Conservation (phyloP, 53 echinoderm and acorn worm genomes). For the Luidia sarsii region DNA sequence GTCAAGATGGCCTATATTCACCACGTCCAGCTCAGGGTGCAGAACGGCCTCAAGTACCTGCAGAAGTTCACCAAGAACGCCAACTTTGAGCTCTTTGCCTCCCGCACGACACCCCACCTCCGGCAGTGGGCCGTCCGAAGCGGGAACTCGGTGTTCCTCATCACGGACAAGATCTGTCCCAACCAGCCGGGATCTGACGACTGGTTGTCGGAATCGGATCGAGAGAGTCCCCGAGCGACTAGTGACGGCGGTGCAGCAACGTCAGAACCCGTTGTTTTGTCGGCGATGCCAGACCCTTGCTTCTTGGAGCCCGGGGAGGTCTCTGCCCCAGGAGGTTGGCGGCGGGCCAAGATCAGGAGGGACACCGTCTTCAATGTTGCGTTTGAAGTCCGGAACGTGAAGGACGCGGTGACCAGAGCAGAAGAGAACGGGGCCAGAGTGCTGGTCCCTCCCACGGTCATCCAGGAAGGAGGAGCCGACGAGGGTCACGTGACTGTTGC, state of each 20-base stretch:
- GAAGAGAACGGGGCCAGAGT: conserved; percentile 64
- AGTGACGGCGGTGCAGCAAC: background rate
- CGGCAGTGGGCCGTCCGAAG: conserved; percentile 88
- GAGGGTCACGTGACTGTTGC: conserved; percentile 69
- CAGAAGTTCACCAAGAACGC: conserved; percentile 75
- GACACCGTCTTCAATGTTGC: conserved; percentile 91
- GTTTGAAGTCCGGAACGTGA: conserved; percentile 77
- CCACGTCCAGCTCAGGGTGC: conserved; percentile 79
- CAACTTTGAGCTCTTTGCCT: conserved; percentile 78
- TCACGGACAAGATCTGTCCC: conserved; percentile 72
- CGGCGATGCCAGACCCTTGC: conserved; percentile 18
- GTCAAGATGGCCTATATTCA: conserved; percentile 59
- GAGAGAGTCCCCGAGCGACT: background rate
- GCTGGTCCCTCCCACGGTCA: conserved; percentile 58
- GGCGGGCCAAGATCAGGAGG: background rate
- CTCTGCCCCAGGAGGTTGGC: too few relatives aligned
- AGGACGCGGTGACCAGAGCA: conserved; percentile 56
- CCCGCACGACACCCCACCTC: conserved; percentile 59
- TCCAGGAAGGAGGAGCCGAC: conserved; percentile 23
- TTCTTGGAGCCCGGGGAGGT: conserved; percentile 9
- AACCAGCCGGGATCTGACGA: background rate
- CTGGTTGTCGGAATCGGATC: background rate
- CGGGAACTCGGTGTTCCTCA: conserved; percentile 73
- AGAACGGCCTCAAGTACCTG: conserved; percentile 67
- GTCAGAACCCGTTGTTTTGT: background rate